Conservation (phyloP, 2,797 vertebrate genomes). For the Acanthis flammea region DNA sequence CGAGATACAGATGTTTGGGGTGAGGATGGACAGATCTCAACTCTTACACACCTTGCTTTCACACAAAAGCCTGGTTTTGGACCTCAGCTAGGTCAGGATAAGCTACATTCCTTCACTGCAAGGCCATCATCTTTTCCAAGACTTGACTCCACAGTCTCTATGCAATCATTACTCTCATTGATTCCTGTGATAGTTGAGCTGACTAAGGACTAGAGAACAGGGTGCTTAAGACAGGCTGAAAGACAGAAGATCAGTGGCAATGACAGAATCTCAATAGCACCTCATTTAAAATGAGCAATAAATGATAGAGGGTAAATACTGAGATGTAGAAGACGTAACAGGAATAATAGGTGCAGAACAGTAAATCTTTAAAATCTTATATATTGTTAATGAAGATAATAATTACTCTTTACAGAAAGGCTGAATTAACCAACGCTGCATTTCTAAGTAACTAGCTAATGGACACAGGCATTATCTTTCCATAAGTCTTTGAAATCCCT, state of each 20-base stretch:
- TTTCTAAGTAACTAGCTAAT: constrained; percentile 65
- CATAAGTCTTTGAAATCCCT: constrained; percentile 37
- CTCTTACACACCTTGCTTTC: background rate
- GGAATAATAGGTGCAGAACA: constrained; percentile 35
- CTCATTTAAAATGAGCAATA: constrained; percentile 51
- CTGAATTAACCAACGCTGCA: constrained; percentile 44
- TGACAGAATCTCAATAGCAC: constrained; percentile 46
- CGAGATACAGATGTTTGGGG: background rate
- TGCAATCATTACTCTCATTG: constrained; percentile 10
- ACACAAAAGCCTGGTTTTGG: background rate
- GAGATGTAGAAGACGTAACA: background rate
- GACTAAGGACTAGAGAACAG: constrained; percentile 37
- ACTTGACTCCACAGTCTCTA: background rate
- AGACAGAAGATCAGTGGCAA: constrained; percentile 42
- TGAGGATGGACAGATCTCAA: background rate
- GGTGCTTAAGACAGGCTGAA: constrained; percentile 3
- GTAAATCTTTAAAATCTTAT: constrained; percentile 59
- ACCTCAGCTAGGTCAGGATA: background rate
- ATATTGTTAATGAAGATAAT: constrained; percentile 70
- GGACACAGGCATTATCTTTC: constrained; percentile 54
- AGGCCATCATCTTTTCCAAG: background rate
- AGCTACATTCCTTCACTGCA: background rate
- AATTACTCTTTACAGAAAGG: constrained; percentile 61
- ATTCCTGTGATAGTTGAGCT: constrained; percentile 34
- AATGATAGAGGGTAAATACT: background rate